These are phyloP conservation scores for Lamellibrachia satsuma DNA, from an alignment of 2,888 invertebrate genomes.

Conservation along the genomic window DNA sequence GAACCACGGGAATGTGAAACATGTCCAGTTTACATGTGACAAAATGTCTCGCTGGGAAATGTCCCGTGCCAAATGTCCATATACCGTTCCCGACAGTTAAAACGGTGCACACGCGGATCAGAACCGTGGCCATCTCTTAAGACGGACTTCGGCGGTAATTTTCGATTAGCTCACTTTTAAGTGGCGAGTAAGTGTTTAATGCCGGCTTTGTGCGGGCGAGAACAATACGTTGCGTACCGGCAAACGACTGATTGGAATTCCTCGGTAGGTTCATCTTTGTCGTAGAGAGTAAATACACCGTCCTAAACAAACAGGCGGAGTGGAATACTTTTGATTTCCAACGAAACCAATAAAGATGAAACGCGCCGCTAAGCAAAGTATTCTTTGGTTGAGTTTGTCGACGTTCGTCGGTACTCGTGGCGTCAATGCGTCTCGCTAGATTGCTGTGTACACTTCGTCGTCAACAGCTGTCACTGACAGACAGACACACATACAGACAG, in stretches of 20 bases:
- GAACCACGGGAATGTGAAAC: too few relatives aligned
- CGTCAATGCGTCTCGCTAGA: background rate
- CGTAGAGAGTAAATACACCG: background rate
- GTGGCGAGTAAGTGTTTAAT: background rate
- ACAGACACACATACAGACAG: background rate
- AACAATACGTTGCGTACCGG: background rate
- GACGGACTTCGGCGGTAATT: background rate
- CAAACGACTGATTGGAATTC: background rate
- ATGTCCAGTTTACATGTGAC: too few relatives aligned
- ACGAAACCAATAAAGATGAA: slow-evolving; percentile 13
- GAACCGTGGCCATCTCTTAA: background rate
- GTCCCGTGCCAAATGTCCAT: too few relatives aligned
- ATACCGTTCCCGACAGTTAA: background rate
- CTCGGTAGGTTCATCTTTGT: background rate
- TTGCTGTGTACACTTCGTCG: slow-evolving; percentile 9
- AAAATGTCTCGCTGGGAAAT: too few relatives aligned
- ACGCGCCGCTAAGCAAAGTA: background rate
- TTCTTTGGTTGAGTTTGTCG: slow-evolving; percentile 3
- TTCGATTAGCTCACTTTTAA: slow-evolving; percentile 17
- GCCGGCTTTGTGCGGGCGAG: background rate
- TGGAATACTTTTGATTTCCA: background rate
- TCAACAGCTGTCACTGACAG: background rate
- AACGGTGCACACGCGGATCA: background rate
- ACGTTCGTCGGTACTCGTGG: background rate
- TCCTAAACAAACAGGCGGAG: background rate